Conservation (phyloP, 2,113 vertebrate genomes). For the Hylia prasina region DNA sequence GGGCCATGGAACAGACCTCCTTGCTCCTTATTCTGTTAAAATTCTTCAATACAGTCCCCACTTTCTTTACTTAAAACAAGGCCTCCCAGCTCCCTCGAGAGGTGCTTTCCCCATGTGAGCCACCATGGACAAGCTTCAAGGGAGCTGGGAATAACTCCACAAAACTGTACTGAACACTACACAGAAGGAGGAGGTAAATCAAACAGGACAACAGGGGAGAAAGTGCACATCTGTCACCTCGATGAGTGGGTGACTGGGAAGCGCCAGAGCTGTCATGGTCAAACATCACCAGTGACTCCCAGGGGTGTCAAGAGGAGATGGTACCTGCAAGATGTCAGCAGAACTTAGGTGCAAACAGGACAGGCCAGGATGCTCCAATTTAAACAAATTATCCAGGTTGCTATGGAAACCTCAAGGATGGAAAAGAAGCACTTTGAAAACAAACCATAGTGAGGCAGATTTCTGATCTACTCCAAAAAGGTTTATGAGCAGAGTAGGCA, state of each 20-base stretch:
- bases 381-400: slow-evolving; percentile 48
- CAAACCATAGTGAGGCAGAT: neutral
- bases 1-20: neutral
- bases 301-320: neutral
- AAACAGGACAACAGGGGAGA: neutral
- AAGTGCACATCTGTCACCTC: neutral
- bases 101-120: accelerated
- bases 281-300: neutral
- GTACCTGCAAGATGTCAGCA: neutral
- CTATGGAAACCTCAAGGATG: slow-evolving; percentile 55
- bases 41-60: neutral
- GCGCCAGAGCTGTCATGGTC: accelerated
- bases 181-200: neutral
- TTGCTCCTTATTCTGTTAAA: neutral
- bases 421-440: slow-evolving; percentile 31
- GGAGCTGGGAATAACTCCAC: neutral
- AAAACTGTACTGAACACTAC: neutral
- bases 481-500: slow-evolving; percentile 70
- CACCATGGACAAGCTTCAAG: neutral
- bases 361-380: neutral
- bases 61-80: neutral
- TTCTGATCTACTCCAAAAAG: slow-evolving; percentile 37
- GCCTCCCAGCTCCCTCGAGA: neutral
- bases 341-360: neutral
- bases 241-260: neutral